Base-by-base conservation (phyloP, 2,888 invertebrate genomes). In the Lottia gigantea region DNA sequence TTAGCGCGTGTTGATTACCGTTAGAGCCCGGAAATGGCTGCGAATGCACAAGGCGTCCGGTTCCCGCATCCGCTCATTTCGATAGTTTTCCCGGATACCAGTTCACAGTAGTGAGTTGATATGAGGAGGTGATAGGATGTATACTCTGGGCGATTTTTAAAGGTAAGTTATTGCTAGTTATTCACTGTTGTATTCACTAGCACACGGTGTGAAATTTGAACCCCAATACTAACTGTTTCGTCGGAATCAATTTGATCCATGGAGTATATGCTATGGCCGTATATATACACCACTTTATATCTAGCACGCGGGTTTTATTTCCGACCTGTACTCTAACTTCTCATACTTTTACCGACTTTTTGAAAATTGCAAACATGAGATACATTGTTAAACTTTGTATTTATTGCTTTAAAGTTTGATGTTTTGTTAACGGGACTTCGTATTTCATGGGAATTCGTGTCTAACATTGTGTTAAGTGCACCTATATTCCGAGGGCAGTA, bases 21-120 rank as follows among this genome's bases (percentile, higher is more conserved):
- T 23, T 55, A 23, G 55, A 67, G 55, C 61, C 67, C 67, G 67
- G 67, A 67, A 67, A 67, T 61, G 67, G 67, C 61, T 61, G 67
- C 67, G 61, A 55, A 55, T 55, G 49, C 67, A 67, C 49, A 61
- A 67, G 67, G 49, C 61, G 55, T 49, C 23, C 67, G 67, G 67
- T 49, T 49, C 67, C 67, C 61, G 23, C 49, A 55, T 67, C 61
- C 67, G 55, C 67, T 49, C 67, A 55, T 55, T 67, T 67, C 55
- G 61, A 67, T 49, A 67, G 61, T 55, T 67, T 67, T 67, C 67
- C 67, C 67, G 67, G 67, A 67, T 67, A 67, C 55, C 47, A 55
- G 55, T 55, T 55, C 23, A 55, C 55, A 55, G 19, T 55, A 23
- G 55, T 55, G 23, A 55, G 19, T 23, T 55, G 55, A 23, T 23